Conservation (phyloP, 1,140 invertebrate genomes). For the Metopolophium dirhodum region DNA sequence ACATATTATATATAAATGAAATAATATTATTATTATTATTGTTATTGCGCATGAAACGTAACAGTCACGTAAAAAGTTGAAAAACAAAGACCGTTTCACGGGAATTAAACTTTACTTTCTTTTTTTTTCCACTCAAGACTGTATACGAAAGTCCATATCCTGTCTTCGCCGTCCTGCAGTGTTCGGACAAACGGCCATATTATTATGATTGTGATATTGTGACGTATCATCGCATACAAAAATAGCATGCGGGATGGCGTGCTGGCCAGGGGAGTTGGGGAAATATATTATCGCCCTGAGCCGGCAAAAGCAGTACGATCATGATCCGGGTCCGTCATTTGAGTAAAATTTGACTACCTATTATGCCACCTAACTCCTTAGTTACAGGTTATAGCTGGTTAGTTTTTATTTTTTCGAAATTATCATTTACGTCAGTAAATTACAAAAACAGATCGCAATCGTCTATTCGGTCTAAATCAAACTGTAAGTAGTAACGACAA, state of each 20-base stretch:
- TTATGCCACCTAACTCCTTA: too few species aligned
- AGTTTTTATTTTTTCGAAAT: neutral
- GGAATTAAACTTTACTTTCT: slow-evolving; percentile 23
- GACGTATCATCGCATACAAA: neutral
- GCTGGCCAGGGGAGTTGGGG: neutral
- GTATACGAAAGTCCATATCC: neutral
- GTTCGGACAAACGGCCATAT: neutral
- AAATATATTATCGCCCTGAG: neutral
- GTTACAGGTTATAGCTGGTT: too few species aligned
- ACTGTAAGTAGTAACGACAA: neutral
- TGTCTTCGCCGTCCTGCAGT: neutral
- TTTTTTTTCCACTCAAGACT: neutral
- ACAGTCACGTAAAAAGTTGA: slow-evolving; percentile 42
- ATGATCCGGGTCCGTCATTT: neutral
- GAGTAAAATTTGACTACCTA: neutral
- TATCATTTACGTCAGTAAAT: neutral
- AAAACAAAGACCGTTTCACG: slow-evolving; percentile 47
- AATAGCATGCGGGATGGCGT: neutral
- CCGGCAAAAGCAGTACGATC: neutral
- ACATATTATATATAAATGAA: slow-evolving; percentile 12
- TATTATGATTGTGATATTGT: neutral
- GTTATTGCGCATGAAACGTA: neutral
- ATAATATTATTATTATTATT: neutral
- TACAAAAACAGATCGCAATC: neutral
- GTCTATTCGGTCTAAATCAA: neutral